phyloP scores from a whole-genome alignment of 92 coral and sea anemone genomes.

The Plumapathes pennacea region DNA sequence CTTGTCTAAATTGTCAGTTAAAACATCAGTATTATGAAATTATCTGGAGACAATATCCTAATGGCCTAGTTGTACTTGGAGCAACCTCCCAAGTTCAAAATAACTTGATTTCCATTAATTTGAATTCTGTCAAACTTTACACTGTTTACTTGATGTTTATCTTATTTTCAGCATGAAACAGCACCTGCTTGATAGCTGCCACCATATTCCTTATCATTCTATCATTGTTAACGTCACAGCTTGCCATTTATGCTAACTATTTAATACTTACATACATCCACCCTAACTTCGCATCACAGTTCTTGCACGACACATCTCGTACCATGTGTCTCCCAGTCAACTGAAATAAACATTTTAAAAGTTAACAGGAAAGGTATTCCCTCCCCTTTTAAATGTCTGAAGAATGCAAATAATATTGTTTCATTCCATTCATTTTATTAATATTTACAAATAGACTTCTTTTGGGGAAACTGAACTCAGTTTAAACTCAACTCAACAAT shows the following conservation, averaged over 20 bases:
- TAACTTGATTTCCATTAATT: background rate
- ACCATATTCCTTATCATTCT: too few relatives aligned
- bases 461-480: background rate
- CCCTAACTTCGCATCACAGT: conserved; percentile 95
- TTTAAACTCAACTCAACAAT: background rate
- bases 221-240: too few relatives aligned
- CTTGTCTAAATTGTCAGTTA: background rate
- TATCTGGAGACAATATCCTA: too few relatives aligned
- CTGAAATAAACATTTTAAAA: conserved; percentile 12
- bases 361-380: background rate
- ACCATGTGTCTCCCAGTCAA: conserved; percentile 98
- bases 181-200: too few relatives aligned
- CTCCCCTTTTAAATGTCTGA: background rate
- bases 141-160: background rate
- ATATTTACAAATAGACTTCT: background rate
- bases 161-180: background rate
- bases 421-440: too few relatives aligned
- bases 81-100: too few relatives aligned
- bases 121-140: background rate
- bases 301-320: conserved; percentile 96
- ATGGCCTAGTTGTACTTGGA: too few relatives aligned
- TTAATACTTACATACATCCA: conserved; percentile 99
- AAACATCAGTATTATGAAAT: too few relatives aligned
- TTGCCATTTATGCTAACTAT: too few relatives aligned
- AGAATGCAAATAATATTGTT: too few relatives aligned